These are phyloP conservation scores for Elysia chlorotica DNA, from an alignment of 1,140 invertebrate species.

Conservation along the genomic window DNA sequence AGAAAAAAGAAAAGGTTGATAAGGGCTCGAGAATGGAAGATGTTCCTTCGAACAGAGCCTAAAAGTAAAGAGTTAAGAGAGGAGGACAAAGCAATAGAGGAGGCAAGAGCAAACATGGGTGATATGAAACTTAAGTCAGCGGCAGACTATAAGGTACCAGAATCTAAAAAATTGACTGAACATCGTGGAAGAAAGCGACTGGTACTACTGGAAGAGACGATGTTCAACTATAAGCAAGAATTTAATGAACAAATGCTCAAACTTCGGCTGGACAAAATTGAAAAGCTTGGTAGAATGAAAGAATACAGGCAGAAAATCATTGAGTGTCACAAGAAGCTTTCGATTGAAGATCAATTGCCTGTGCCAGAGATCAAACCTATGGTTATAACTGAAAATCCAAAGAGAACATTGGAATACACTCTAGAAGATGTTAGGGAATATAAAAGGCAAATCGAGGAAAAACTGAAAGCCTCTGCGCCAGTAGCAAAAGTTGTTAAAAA, in stretches of 20 bases:
- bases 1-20: constrained; percentile 13
- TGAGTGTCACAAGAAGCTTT: neutral
- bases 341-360: neutral
- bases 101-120: constrained; percentile 2
- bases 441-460: constrained; percentile 4
- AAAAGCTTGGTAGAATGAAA: neutral
- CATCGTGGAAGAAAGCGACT: constrained; percentile 1
- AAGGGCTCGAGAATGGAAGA: neutral
- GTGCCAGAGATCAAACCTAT: constrained; percentile 7
- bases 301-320: neutral
- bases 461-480: neutral
- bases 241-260: constrained; percentile 9
- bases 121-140: constrained; percentile 20
- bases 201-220: constrained; percentile 10
- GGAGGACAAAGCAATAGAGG: constrained; percentile 15
- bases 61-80: constrained; percentile 9
- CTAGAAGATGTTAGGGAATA: neutral
- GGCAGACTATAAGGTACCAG: constrained; percentile 14
- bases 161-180: constrained; percentile 5
- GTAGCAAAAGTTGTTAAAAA: neutral
- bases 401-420: neutral
- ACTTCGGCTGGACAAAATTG: neutral
- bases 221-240: neutral
- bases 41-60: constrained; percentile 13
- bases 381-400: constrained; percentile 1